Conservation (phyloP, 2,113 vertebrate genomes). For the Tautogolabrus adspersus region DNA sequence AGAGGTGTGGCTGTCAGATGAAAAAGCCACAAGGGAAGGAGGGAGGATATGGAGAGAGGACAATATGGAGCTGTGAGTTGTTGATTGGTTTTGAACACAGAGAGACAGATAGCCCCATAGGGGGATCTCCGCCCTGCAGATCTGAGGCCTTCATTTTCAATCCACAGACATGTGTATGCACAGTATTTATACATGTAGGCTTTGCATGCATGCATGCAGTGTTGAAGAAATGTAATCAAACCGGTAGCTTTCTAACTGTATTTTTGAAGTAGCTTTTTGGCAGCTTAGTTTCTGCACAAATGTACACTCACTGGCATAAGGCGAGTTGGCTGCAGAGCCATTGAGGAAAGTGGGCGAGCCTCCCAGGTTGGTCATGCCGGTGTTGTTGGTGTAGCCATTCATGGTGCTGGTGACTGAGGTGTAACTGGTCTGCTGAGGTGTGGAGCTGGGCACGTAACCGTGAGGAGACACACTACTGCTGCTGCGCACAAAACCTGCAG, state of each 20-base stretch:
- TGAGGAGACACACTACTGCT: constrained; percentile 98
- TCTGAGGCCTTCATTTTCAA: constrained; percentile 35
- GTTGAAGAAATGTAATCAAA: constrained; percentile 13
- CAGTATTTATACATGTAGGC: background rate
- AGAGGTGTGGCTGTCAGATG: constrained; percentile 68
- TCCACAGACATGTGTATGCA: background rate
- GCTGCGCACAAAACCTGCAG: constrained; percentile 95
- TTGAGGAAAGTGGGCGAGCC: constrained; percentile 98
- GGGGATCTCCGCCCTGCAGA: constrained; percentile 47
- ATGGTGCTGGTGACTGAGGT: constrained; percentile 97
- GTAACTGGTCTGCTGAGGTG: constrained; percentile 97
- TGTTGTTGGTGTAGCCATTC: constrained; percentile 94
- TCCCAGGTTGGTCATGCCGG: constrained; percentile 96
- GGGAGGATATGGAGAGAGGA: constrained; percentile 52
- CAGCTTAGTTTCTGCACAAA: background rate
- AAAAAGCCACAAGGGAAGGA: constrained; percentile 48
- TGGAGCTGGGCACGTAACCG: constrained; percentile 97
- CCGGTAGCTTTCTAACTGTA: background rate
- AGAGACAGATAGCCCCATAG: constrained; percentile 56
- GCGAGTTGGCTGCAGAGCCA: constrained; percentile 98
- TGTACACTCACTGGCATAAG: constrained; percentile 95
- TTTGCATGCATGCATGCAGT: constrained; percentile 1
- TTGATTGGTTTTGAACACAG: constrained; percentile 64
- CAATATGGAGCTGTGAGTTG: constrained; percentile 37
- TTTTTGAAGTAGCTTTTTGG: background rate